Evolutionary conservation across 2,888 invertebrate species (phyloP).

Genomic region (Caenorhabditis sp.): DNA sequence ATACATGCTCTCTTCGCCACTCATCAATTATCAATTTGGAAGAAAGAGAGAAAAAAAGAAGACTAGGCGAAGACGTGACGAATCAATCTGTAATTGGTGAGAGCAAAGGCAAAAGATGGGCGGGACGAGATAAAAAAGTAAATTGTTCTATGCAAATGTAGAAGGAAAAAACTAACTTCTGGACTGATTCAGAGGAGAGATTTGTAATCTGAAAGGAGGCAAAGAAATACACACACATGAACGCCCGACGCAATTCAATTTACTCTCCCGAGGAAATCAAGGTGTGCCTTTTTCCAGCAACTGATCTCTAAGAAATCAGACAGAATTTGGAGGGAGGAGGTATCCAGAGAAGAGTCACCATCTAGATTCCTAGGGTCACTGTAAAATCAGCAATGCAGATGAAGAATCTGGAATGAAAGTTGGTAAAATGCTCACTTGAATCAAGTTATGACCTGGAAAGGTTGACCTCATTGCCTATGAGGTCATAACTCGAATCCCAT

Average conservation of each 20-base stretch:
- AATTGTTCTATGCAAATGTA: constrained; percentile 31
- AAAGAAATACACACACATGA: constrained; percentile 16
- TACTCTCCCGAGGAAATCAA: background rate
- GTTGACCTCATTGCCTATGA: no score
- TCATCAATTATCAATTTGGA: constrained; percentile 63
- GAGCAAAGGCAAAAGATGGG: constrained; percentile 46
- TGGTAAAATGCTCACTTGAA: background rate
- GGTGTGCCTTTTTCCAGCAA: constrained; percentile 13
- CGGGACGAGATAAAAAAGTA: constrained; percentile 29
- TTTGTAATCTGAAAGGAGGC: constrained; percentile 3
- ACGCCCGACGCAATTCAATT: constrained; percentile 42
- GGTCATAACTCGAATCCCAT: no score
- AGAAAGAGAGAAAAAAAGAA: background rate
- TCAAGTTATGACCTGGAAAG: no score
- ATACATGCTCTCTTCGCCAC: constrained; percentile 9
- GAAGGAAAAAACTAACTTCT: constrained; percentile 23
- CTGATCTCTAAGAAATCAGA: constrained; percentile 16
- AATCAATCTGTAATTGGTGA: constrained; percentile 36
- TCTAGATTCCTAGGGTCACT: no score
- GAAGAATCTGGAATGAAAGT: background rate
- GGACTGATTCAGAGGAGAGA: constrained; percentile 17
- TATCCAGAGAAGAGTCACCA: no score
- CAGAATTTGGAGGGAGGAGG: no score
- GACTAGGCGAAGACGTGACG: constrained; percentile 19
- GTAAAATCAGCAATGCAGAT: no score